Evolutionary conservation across 2,888 invertebrate genomes (phyloP), one percentile per base, ranked within the genome.

Genomic region (Scaptomyza flava): DNA sequence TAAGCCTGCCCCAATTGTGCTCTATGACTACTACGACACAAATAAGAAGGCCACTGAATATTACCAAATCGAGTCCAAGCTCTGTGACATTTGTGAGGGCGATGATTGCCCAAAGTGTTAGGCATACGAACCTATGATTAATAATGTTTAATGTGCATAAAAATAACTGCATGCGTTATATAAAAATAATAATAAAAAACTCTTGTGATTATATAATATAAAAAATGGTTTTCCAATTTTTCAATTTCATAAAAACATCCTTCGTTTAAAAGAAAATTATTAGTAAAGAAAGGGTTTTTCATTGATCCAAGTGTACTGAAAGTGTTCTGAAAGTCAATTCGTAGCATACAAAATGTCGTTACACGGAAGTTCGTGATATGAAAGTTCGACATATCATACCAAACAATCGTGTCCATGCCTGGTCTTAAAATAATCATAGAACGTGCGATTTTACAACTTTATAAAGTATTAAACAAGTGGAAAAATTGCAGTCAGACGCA

Each of bases 11-110:
- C 94, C 96, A 76, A 96, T 98, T 76, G 94, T 95, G 30, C 94
- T 98, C 52, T 96, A 95, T 76, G 98, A 99, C 91, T 97, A 98
- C 81, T 98, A 98, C 87, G 98, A 98, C 91, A 96, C 96, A 75
- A 96, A 77, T 33, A 88, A 89, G 64, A 90, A 87, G 64, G 90
- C 89, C 17, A 90, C 90, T 23, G 82, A 82, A 3, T 91, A 82
- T 56, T 90, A 91, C 72, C 74, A 81, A 11, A 70, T 89, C 43
- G 79, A 72, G 1, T 84, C 90, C 0, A 87, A 92, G 92, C 93
- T 84, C 33, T 81, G 84, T 57, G 72, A 83, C 17, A 77, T 83
- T 41, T 86, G 84, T 58, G 81, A 81, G 6, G 77, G 64, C 27
- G 71, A 51, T 2, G 76, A 81, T 6, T 86, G 87, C 36, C 58